Percentiles rank a stretch among this genome's conserved stretches.
These are phyloP conservation scores for Athetis lepigone DNA, from an alignment of 2,888 invertebrate genomes.

Conservation along the genomic window DNA sequence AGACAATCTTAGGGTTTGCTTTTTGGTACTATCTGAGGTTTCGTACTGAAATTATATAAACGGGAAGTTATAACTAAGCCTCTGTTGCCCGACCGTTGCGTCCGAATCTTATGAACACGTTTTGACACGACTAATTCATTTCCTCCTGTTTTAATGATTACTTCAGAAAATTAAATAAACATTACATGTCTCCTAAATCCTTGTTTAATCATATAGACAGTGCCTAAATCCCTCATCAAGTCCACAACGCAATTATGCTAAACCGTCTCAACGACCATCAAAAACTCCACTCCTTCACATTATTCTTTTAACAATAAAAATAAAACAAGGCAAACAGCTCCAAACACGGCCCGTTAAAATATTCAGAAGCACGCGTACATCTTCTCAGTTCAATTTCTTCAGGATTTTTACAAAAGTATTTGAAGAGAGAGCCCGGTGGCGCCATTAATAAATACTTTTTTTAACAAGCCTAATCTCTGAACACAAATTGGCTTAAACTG, in stretches of 20 bases:
- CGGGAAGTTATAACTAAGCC: too few species aligned
- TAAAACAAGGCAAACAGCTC: constrained; percentile 36
- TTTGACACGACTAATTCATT: too few species aligned
- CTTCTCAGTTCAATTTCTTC: constrained; percentile 52
- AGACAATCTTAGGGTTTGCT: too few species aligned
- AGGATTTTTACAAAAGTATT: constrained; percentile 48
- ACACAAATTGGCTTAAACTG: constrained; percentile 58
- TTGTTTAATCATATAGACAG: background rate
- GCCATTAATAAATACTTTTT: constrained; percentile 59
- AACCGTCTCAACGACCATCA: background rate
- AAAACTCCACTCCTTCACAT: constrained; percentile 6
- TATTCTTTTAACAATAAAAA: constrained; percentile 29
- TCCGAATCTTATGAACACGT: too few species aligned
- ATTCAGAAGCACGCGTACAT: constrained; percentile 51
- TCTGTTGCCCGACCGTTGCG: too few species aligned
- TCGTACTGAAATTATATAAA: too few species aligned
- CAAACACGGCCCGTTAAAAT: constrained; percentile 34
- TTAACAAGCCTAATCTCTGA: constrained; percentile 60
- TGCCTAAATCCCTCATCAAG: background rate
- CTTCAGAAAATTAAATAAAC: background rate
- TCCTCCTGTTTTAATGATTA: too few species aligned
- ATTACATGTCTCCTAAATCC: background rate
- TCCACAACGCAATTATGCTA: background rate
- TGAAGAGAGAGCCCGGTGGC: constrained; percentile 22
- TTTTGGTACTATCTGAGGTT: too few species aligned